Evolutionary conservation across 2,113 vertebrate species (phyloP), one percentile per base, ranked within the genome.

Genomic region (Cyanoderma ruficeps): DNA sequence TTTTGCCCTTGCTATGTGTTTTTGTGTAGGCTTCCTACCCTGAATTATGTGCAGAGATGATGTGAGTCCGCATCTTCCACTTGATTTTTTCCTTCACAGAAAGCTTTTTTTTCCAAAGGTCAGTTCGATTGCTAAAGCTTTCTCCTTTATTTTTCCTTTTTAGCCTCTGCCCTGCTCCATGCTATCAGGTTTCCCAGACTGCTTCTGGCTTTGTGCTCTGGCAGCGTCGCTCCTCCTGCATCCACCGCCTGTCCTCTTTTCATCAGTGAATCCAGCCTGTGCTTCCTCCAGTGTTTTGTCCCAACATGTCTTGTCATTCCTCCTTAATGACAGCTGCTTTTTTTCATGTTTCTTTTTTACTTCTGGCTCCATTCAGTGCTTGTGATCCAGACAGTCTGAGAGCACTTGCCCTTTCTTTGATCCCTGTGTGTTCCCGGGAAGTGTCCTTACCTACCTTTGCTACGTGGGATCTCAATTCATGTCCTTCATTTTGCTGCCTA

Each of bases 391-490:
- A 25, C 42, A 59, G 42, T 28, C 11, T 68, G 87, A 83, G 92
- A 78, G 37, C 74, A 44, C 72, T 89, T 96, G 85, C 56, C 50
- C 64, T 78, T 72, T 87, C 82, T 95, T 93, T 95, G 80, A 94
- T 95, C 83, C 56, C 70, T n/a, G 23, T 35, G 46, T 61, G 83
- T 44, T 93, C 65, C 41, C 3, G 10, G 74, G 60, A 72, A 83
- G 74, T 46, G 75, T 84, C 69, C 61, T 91, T 82, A 37, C 70
- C 81, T 85, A 17, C 78, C 53, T 83, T 50, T 88, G 61, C 83
- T 53, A 46, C 1, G 0, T 15, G 18, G 61, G 28, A 47, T 91
- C 65, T 92, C 4, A 1, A 46, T 44, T 89, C 59, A 35, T 5
- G 4, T 84, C 74, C 31, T 91, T 76, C 3, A 0, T 67, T 94